These are phyloP conservation scores for Danaus chrysippus DNA, from an alignment of 2,888 invertebrate species.

Conservation along the genomic window DNA sequence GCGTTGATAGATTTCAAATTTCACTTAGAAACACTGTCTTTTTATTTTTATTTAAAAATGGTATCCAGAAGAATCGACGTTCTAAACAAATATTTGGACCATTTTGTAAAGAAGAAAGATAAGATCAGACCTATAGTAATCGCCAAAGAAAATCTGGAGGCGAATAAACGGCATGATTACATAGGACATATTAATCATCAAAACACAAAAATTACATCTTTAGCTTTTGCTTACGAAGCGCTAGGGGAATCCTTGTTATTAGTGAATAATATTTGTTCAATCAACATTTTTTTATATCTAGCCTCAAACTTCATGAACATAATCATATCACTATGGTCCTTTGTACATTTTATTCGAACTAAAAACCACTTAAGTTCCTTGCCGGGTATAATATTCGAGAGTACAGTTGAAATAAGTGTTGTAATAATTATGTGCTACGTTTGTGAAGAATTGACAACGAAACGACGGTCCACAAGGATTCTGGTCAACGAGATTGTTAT, in stretches of 20 bases:
- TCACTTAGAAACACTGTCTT: neutral
- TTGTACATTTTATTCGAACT: conserved; percentile 44
- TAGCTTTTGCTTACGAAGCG: neutral
- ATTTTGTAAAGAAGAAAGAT: neutral
- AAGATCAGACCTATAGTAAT: neutral
- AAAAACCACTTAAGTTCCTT: conserved; percentile 36
- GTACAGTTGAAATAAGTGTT: conserved; percentile 34
- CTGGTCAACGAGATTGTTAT: conserved; percentile 57
- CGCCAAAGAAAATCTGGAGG: neutral
- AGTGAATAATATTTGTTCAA: neutral
- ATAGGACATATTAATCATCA: neutral
- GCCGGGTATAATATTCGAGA: conserved; percentile 46
- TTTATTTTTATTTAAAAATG: neutral
- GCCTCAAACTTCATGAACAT: conserved; percentile 47
- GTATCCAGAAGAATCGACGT: conserved; percentile 5
- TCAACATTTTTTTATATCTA: conserved; percentile 20
- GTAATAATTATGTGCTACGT: conserved; percentile 26
- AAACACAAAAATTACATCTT: neutral
- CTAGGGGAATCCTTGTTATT: neutral
- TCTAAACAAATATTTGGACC: neutral
- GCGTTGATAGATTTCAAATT: neutral
- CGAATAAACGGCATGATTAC: neutral
- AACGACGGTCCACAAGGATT: conserved; percentile 47
- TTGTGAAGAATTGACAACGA: conserved; percentile 46
- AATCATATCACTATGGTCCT: conserved; percentile 50